Evolutionary conservation across 2,797 vertebrate species (phyloP).

Genomic region (Pipistrellus pipistrellus): DNA sequence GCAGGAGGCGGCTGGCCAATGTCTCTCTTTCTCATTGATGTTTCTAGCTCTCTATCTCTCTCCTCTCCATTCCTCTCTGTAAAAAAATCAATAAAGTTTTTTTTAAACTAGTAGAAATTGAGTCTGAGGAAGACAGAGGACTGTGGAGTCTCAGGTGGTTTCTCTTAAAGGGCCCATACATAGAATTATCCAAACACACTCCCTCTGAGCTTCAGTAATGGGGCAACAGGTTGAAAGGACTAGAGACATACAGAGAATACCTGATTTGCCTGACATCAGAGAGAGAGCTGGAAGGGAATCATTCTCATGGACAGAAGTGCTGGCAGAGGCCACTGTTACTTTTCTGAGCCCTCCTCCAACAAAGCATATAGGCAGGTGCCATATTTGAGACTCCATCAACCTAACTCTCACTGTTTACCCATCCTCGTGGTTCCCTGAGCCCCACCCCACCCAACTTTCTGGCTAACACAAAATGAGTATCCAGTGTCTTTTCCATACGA

Average conservation of each 20-base stretch:
- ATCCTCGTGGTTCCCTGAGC: not conserved
- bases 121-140: not conserved
- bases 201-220: not conserved
- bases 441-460: not conserved
- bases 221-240: not conserved
- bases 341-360: not conserved
- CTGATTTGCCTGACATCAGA: not conserved
- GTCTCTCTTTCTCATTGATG: too few relatives aligned
- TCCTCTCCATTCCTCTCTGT: too few relatives aligned
- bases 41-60: too few relatives aligned
- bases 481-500: not conserved
- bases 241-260: not conserved
- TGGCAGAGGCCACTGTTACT: not conserved
- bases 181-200: not conserved
- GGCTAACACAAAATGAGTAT: not conserved
- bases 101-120: not conserved
- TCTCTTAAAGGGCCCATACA: not conserved
- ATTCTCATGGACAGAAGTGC: not conserved
- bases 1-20: too few relatives aligned
- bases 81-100: too few relatives aligned
- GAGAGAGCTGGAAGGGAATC: not conserved
- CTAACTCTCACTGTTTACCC: not conserved
- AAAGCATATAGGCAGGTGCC: not conserved
- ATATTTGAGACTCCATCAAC: not conserved
- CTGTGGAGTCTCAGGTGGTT: not conserved